Evolutionary conservation across 2,888 invertebrate genomes (phyloP).

Genomic region (Perdita meconis): DNA sequence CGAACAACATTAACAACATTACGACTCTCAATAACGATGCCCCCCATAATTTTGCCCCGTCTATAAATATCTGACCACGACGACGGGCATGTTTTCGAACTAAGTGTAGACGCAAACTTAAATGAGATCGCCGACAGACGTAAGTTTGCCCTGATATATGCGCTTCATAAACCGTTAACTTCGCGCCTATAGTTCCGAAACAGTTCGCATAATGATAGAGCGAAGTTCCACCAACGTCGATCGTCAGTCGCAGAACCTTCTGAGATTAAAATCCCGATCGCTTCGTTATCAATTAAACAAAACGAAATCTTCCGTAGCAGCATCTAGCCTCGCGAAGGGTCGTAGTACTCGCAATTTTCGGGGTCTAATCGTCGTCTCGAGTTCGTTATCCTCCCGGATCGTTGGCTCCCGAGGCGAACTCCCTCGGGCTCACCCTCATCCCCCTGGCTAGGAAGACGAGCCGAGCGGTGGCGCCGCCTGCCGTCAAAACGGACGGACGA

Average conservation of each 20-base stretch:
- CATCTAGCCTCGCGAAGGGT: not conserved
- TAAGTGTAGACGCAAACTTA: too few species aligned
- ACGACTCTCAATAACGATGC: too few species aligned
- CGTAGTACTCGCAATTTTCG: not conserved
- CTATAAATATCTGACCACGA: too few species aligned
- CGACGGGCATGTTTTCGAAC: too few species aligned
- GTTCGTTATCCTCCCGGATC: slow-evolving; percentile 31
- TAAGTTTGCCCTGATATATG: not conserved
- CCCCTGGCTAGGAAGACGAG: slow-evolving; percentile 19
- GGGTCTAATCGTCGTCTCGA: slow-evolving; percentile 12
- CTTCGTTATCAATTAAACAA: not conserved
- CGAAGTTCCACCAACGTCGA: not conserved
- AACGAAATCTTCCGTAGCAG: not conserved
- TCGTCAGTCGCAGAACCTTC: not conserved
- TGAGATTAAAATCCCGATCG: not conserved
- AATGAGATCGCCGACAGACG: not conserved
- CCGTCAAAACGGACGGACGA: slow-evolving; percentile 74
- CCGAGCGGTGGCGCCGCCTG: slow-evolving; percentile 81
- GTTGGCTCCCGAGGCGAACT: not conserved
- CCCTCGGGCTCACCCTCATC: slow-evolving; percentile 31
- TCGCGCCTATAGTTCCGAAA: not conserved
- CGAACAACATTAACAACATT: too few species aligned
- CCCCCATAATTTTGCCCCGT: too few species aligned
- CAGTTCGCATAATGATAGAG: not conserved
- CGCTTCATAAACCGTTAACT: not conserved